phyloP scores from a whole-genome alignment of 2,797 vertebrate species.

The Brachymystax lenok region DNA sequence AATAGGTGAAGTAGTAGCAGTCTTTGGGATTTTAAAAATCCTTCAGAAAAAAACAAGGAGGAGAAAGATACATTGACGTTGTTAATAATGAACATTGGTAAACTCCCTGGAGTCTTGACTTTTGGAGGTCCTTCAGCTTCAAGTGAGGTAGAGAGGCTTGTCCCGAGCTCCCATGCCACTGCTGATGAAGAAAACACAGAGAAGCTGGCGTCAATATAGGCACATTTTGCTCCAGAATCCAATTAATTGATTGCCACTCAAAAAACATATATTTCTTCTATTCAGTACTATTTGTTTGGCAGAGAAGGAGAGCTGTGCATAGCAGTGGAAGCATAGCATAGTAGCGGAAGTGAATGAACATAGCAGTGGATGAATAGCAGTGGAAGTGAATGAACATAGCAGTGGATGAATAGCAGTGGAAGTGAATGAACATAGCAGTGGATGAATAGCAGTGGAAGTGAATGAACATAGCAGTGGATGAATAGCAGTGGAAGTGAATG shows the following conservation, averaged over 20 bases:
- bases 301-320: not conserved
- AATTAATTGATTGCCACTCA: slow-evolving; percentile 15
- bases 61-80: slow-evolving; percentile 72
- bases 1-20: slow-evolving; percentile 78
- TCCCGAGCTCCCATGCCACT: slow-evolving; percentile 95
- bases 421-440: no score
- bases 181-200: slow-evolving; percentile 60
- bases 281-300: no score
- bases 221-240: not conserved
- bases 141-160: slow-evolving; percentile 99
- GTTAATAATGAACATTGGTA: slow-evolving; percentile 55
- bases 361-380: slow-evolving; percentile 11
- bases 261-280: slow-evolving; percentile 41
- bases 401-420: no score
- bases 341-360: slow-evolving; percentile 47
- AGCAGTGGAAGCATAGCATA: not conserved
- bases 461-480: no score
- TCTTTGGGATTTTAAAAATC: slow-evolving; percentile 81
- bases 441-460: no score
- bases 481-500: no score
- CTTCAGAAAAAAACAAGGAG: slow-evolving; percentile 68
- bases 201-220: not conserved
- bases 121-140: slow-evolving; percentile 79
- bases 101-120: slow-evolving; percentile 82
- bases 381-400: slow-evolving; percentile 43